Conservation (phyloP, 2,113 vertebrate species). For the Labeo rohita region DNA sequence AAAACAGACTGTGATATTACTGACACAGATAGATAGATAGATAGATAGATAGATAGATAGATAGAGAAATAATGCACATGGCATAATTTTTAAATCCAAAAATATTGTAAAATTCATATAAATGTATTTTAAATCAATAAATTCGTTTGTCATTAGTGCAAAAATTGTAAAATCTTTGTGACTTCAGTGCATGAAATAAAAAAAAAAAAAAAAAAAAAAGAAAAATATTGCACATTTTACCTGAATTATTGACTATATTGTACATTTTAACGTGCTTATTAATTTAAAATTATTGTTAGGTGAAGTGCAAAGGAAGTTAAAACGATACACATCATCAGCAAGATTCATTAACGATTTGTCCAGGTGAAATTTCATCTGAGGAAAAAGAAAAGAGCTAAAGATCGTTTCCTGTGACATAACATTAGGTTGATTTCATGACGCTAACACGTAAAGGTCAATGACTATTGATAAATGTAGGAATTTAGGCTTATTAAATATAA, state of each 20-base stretch:
- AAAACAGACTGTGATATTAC: neutral
- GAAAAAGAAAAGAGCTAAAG: neutral
- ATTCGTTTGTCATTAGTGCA: neutral
- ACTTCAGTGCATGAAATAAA: neutral
- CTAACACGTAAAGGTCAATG: neutral
- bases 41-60: neutral
- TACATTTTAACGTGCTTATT: neutral
- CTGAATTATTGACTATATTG: neutral
- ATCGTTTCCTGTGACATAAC: slow-evolving; percentile 2
- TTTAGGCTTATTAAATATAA: neutral
- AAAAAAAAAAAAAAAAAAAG: no score
- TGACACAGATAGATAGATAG: neutral
- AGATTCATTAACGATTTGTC: neutral
- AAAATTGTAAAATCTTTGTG: neutral
- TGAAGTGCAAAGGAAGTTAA: neutral
- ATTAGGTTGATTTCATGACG: neutral
- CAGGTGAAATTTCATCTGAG: slow-evolving; percentile 23
- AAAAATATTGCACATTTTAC: neutral
- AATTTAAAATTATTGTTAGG: neutral
- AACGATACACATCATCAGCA: neutral
- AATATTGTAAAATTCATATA: neutral
- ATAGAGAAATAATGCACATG: neutral
- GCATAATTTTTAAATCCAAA: neutral
- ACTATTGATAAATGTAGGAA: neutral
- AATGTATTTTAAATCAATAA: neutral